Evolutionary conservation across 1,140 invertebrate species (phyloP), one percentile per base, ranked within the genome.

Genomic region (Sinella curviseta): DNA sequence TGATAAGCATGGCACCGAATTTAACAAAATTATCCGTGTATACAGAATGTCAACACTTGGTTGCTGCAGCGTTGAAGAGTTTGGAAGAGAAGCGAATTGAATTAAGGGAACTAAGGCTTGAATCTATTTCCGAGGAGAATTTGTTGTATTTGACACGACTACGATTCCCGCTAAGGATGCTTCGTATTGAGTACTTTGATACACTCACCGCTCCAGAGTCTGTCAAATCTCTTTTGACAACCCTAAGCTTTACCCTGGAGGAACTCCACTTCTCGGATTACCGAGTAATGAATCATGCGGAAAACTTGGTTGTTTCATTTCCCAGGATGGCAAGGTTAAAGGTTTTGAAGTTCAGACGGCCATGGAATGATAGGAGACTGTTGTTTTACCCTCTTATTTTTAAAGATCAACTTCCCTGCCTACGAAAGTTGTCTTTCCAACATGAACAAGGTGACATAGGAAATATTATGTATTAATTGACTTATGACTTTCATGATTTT

Each of bases 111-210:
- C 65, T 70, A 12, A 30, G 65, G 30, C 65, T 70, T 30, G 65
- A 70, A n/a, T 70, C 65, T 31, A 70, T 70, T 16, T 70, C 65
- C n/a, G 65, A 70, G 31, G 65, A 70, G 31, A 70, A 70, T n/a
- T 24, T 70, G 8, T 8, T 70, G n/a, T 70, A 70, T 33, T 30
- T 70, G 14, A 70, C 65, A 33, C 65, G 65, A 1, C 65, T 70
- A 31, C 65, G 65, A 33, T 70, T 70, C 31, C 65, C 65, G 12
- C 24, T 70, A 70, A 30, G 30, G 31, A 70, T 70, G 65, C 65
- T 70, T 33, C 26, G 65, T 16, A 70, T 70, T 24, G 65, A 70
- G 24, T 70, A 70, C n/a, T 70, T 70, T n/a, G 65, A 70, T n/a
- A 70, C 65, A 31, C 65, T 70, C 24, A 70, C 65, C 31, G 65